Evolutionary conservation across 2,888 invertebrate species (phyloP).

Genomic region (Pachymerium ferrugineum): DNA sequence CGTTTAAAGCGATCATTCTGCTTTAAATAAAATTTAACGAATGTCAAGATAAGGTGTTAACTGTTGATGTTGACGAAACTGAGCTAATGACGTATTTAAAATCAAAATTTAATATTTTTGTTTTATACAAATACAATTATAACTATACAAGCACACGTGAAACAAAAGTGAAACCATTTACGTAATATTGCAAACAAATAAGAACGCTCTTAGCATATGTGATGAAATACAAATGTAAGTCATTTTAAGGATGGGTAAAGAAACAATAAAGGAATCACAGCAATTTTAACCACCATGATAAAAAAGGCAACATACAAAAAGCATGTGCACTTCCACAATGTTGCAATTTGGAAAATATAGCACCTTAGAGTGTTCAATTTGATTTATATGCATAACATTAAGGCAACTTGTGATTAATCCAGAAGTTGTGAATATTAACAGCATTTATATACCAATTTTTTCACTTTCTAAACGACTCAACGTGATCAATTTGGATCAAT

Average conservation of each 20-base stretch:
- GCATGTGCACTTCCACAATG: neutral
- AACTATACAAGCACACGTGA: slow-evolving; percentile 11
- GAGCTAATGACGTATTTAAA: slow-evolving; percentile 16
- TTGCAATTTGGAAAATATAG: slow-evolving; percentile 3
- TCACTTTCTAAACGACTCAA: neutral
- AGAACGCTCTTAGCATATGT: neutral
- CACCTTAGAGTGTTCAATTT: slow-evolving; percentile 13
- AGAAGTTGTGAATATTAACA: neutral
- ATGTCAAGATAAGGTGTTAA: neutral
- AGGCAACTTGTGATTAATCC: slow-evolving; percentile 17
- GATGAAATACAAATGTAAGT: neutral
- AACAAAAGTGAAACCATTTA: neutral
- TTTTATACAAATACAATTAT: slow-evolving; percentile 1
- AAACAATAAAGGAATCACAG: neutral
- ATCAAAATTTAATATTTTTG: slow-evolving; percentile 12
- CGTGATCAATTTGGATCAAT: neutral
- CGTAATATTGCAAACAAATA: slow-evolving; percentile 1
- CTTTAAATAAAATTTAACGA: neutral
- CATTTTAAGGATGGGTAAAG: neutral
- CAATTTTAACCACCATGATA: neutral
- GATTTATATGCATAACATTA: neutral
- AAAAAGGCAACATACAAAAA: neutral
- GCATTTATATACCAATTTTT: neutral
- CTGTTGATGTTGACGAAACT: neutral
- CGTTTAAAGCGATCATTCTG: neutral